phyloP scores from a whole-genome alignment of 2,797 vertebrate genomes.

The Lutjanus argentimaculatus region DNA sequence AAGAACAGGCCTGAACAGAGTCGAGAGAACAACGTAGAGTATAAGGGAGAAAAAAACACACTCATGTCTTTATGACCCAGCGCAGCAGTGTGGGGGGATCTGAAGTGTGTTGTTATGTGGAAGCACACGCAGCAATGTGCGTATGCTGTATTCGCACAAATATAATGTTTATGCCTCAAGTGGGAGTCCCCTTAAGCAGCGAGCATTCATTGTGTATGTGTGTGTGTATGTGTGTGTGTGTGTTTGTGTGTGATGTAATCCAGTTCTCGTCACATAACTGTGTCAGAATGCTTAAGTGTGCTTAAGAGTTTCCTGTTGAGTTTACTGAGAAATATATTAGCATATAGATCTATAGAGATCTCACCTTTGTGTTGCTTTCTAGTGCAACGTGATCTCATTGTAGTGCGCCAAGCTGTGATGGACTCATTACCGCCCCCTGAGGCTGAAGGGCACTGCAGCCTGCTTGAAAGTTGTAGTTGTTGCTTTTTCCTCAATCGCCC shows the following conservation, averaged over 20 bases:
- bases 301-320: not conserved
- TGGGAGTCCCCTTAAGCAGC: slow-evolving; percentile 86
- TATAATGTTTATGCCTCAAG: slow-evolving; percentile 81
- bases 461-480: not conserved
- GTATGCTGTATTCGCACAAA: slow-evolving; percentile 64
- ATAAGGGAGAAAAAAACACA: slow-evolving; percentile 29
- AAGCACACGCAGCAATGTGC: slow-evolving; percentile 72
- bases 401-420: not conserved
- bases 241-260: slow-evolving; percentile 12
- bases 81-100: slow-evolving; percentile 80
- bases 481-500: not conserved
- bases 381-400: not conserved
- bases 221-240: slow-evolving; percentile 56
- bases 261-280: slow-evolving; percentile 15
- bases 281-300: slow-evolving; percentile 5
- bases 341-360: not conserved
- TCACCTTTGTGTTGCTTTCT: not conserved
- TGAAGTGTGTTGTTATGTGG: slow-evolving; percentile 89
- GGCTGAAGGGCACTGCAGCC: too few species aligned
- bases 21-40: slow-evolving; percentile 54
- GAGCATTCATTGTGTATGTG: slow-evolving; percentile 85
- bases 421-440: not conserved
- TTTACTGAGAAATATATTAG: not conserved
- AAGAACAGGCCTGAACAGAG: slow-evolving; percentile 81
- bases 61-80: slow-evolving; percentile 87